Percentiles rank a stretch among this genome's conserved stretches.
Evolutionary conservation across 2,888 invertebrate species (phyloP).

Genomic region (Norana najaformis): DNA sequence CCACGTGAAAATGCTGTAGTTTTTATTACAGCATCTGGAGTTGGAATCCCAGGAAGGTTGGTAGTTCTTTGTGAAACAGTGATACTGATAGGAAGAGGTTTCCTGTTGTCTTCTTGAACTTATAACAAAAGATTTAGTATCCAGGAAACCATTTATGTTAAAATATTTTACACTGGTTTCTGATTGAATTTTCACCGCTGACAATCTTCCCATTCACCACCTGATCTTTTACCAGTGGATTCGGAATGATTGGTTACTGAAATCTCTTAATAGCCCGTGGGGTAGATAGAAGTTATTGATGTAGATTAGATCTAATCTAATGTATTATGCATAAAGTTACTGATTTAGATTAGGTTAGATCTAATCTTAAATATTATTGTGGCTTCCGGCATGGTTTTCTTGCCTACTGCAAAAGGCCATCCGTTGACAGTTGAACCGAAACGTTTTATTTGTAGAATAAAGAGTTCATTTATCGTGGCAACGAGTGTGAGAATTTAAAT

Average conservation of each 20-base stretch:
- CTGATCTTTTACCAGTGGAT: not conserved
- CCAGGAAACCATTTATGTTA: not conserved
- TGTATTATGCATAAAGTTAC: not conserved
- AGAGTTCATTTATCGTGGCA: constrained; percentile 58
- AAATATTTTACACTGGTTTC: not conserved
- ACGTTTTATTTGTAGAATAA: constrained; percentile 51
- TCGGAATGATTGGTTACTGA: not conserved
- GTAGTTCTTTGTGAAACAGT: not conserved
- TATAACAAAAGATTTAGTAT: not conserved
- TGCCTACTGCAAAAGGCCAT: not conserved
- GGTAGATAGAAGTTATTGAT: not conserved
- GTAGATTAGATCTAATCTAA: not conserved
- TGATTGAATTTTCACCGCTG: not conserved
- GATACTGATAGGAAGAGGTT: not conserved
- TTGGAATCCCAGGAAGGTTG: not conserved
- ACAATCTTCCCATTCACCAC: not conserved
- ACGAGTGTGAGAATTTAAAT: constrained; percentile 54
- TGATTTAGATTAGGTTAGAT: not conserved
- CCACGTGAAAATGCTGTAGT: not conserved
- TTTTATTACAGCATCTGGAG: not conserved
- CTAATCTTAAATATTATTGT: not conserved
- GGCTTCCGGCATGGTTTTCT: not conserved
- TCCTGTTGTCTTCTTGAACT: not conserved
- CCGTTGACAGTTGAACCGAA: not conserved
- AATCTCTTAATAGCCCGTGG: not conserved